phyloP scores from a whole-genome alignment of 2,888 invertebrate species.

The Heliconius charithonia region DNA sequence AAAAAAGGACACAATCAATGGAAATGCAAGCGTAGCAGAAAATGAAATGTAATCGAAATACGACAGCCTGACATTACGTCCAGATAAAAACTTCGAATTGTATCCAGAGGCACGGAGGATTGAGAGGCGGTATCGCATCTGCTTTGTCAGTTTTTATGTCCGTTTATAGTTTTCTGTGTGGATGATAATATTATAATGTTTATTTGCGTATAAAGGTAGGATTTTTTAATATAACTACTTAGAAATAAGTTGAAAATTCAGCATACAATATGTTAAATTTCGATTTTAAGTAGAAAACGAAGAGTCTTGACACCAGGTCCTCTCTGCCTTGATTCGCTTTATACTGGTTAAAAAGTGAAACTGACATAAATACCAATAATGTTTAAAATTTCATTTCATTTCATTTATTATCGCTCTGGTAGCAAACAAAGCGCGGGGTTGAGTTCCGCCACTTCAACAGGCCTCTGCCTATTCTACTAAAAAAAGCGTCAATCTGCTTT shows the following conservation, averaged over 20 bases:
- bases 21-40: constrained; percentile 42
- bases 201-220: not conserved
- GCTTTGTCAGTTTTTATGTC: constrained; percentile 31
- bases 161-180: constrained; percentile 21
- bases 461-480: no score
- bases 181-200: constrained; percentile 7
- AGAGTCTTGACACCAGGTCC: not conserved
- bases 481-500: no score
- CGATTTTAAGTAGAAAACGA: not conserved
- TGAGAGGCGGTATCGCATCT: constrained; percentile 31
- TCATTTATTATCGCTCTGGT: no score
- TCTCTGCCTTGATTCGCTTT: not conserved
- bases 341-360: not conserved
- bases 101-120: constrained; percentile 32
- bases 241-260: not conserved
- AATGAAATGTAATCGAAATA: constrained; percentile 44
- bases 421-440: no score
- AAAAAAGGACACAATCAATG: constrained; percentile 37
- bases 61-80: constrained; percentile 44
- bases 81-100: constrained; percentile 48
- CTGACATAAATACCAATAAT: no score
- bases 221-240: not conserved
- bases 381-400: no score
- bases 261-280: not conserved
- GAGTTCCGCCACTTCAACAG: no score